Base-by-base conservation (phyloP, 2,113 vertebrate genomes). In the Sclerurus mexicanus region DNA sequence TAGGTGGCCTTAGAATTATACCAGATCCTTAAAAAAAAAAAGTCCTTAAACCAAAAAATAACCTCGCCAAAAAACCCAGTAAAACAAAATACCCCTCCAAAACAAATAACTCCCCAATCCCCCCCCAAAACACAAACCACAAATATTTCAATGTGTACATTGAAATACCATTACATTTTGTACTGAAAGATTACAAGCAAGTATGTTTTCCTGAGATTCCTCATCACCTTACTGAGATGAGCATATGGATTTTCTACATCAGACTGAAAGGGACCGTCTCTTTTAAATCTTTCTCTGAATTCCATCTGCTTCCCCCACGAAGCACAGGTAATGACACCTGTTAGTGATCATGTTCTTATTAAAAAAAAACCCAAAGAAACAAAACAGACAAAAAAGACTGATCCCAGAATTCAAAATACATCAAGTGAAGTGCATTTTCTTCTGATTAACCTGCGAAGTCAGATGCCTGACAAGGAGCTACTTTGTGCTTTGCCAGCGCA, bases 281-380 rank as follows among this genome's bases (percentile, higher is more conserved):
- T 84, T 98, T 93, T 95, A 97, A 99, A 99, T 89, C 87, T 97
- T 69, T 98, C 97, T 96, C 98, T 97, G 97, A 99, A 98, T 93
- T 98, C 97, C 33, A 84, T 91, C 95, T 99, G 98, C 93, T 99
- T 99, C 40, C 81, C 91, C 98, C 68, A 91, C 91, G 85, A 96
- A 92, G 92, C 50, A 71, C 67, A 77, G 28, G 58, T 59, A 93
- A 46, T 46, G 33, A 73, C 18, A 73, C 40, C 31, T 78, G 40
- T 89, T 52, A 94, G n/a, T 83, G 56, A 53, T 75, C 60, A 53
- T 17, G 22, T 64, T 74, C 75, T 77, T 75, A 88, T 72, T 24
- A 67, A 76, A 77, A 55, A 73, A 84, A 55, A 23, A 23, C 22
- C 10, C 22, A 46, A 46, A 46, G 9, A 20, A 46, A 27, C 16